Conservation (phyloP, 2,113 vertebrate genomes). For the Mixornis gularis region DNA sequence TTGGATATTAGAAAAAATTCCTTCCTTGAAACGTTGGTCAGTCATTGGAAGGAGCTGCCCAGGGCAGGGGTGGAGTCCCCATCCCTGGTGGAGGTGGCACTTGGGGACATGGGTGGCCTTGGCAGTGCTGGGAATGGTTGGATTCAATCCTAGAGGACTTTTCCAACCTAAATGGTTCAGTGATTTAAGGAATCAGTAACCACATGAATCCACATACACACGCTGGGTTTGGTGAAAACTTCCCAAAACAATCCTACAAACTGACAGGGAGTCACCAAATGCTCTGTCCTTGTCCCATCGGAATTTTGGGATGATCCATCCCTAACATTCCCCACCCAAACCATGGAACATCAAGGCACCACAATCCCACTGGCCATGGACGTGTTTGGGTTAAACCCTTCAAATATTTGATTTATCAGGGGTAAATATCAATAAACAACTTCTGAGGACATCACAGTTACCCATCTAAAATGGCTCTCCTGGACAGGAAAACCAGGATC, state of each 20-base stretch:
- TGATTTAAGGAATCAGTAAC: too few species aligned
- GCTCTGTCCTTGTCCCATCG: neutral
- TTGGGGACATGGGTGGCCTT: neutral
- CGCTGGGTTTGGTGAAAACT: neutral
- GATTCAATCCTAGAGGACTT: neutral
- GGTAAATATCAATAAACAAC: neutral
- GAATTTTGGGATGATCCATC: neutral
- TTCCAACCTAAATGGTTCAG: accelerated
- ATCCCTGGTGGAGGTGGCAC: neutral
- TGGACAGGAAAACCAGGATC: neutral
- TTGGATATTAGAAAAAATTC: neutral
- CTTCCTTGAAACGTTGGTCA: accelerated
- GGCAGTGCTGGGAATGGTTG: neutral
- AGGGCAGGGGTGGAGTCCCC: neutral
- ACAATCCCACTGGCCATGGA: neutral
- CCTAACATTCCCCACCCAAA: accelerated
- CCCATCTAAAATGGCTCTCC: neutral
- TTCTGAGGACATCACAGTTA: neutral
- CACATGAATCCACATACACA: accelerated
- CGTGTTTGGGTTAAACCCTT: neutral
- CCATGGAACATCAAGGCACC: accelerated
- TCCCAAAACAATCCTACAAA: accelerated
- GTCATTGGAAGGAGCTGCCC: neutral
- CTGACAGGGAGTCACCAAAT: neutral
- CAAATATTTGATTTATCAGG: neutral